phyloP scores from a whole-genome alignment of 2,113 vertebrate genomes.

The Epinephelus moara region DNA sequence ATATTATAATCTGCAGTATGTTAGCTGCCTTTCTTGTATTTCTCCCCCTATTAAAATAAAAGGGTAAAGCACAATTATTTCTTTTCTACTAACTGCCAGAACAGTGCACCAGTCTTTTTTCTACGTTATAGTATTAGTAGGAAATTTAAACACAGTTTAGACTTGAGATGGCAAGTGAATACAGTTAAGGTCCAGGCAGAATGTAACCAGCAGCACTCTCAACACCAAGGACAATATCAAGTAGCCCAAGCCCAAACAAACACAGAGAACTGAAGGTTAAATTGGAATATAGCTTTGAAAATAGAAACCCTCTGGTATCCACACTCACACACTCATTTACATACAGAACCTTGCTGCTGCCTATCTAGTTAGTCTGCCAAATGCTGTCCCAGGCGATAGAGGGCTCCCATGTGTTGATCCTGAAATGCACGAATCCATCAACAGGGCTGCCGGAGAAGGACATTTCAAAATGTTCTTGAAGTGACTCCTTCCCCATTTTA shows the following conservation, averaged over 20 bases:
- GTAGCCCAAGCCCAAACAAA: constrained; percentile 21
- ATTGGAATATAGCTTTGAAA: constrained; percentile 47
- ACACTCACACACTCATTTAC: constrained; percentile 47
- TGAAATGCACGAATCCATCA: constrained; percentile 73
- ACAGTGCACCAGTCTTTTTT: not conserved
- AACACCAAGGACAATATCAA: constrained; percentile 49
- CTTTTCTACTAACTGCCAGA: not conserved
- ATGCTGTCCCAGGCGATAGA: constrained; percentile 62
- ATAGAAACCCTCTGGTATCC: constrained; percentile 31
- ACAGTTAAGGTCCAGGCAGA: constrained; percentile 24
- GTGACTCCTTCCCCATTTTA: constrained; percentile 66
- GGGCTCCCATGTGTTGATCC: constrained; percentile 60
- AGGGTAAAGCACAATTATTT: not conserved
- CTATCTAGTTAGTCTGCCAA: constrained; percentile 65
- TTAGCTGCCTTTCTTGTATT: not conserved
- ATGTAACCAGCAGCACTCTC: constrained; percentile 17
- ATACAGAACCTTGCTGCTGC: constrained; percentile 52
- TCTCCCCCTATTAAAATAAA: not conserved
- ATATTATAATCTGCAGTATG: not conserved
- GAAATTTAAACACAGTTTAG: constrained; percentile 17
- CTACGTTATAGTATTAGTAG: not conserved
- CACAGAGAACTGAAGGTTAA: constrained; percentile 36
- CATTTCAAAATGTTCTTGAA: constrained; percentile 71
- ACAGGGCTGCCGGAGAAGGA: constrained; percentile 54
- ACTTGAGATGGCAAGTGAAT: constrained; percentile 3